phyloP scores from a whole-genome alignment of 1,140 invertebrate genomes.

The Lysiphlebus fabarum region DNA sequence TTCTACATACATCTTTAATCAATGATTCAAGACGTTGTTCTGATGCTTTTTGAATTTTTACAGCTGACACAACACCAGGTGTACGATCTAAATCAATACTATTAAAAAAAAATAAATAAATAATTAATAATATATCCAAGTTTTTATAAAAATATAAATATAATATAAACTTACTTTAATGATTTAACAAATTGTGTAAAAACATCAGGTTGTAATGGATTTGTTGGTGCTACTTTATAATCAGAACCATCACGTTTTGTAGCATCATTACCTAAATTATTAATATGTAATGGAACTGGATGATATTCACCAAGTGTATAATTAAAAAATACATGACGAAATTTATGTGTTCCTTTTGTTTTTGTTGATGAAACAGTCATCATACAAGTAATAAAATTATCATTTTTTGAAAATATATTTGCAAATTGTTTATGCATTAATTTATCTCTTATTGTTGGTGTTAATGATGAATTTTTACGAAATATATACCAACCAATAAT shows the following conservation, averaged over 20 bases:
- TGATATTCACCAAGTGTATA: conserved; percentile 39
- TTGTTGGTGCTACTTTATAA: conserved; percentile 45
- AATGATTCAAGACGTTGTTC: conserved; percentile 34
- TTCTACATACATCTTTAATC: conserved; percentile 34
- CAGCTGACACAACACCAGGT: conserved; percentile 32
- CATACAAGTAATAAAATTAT: conserved; percentile 55
- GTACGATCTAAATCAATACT: conserved; percentile 31
- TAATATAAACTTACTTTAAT: conserved; percentile 34
- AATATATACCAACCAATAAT: conserved; percentile 66
- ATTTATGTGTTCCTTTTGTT: conserved; percentile 57
- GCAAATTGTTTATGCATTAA: conserved; percentile 60
- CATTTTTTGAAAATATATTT: conserved; percentile 47
- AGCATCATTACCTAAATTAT: conserved; percentile 49
- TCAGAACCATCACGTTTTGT: conserved; percentile 41
- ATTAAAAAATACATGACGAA: conserved; percentile 53
- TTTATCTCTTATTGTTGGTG: conserved; percentile 58
- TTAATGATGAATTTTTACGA: conserved; percentile 53
- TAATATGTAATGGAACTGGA: conserved; percentile 47
- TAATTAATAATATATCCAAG: neutral
- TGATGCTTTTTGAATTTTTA: conserved; percentile 36
- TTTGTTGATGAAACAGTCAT: conserved; percentile 54
- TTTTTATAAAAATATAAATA: conserved; percentile 11
- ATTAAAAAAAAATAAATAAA: conserved; percentile 16
- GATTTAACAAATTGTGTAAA: conserved; percentile 36
- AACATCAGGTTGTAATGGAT: conserved; percentile 27